A percentile compares a stretch with the other conserved stretches of the same genome.
These are phyloP conservation scores for Anabacerthia variegaticeps DNA, from an alignment of 2,797 vertebrate genomes.

Conservation along the genomic window DNA sequence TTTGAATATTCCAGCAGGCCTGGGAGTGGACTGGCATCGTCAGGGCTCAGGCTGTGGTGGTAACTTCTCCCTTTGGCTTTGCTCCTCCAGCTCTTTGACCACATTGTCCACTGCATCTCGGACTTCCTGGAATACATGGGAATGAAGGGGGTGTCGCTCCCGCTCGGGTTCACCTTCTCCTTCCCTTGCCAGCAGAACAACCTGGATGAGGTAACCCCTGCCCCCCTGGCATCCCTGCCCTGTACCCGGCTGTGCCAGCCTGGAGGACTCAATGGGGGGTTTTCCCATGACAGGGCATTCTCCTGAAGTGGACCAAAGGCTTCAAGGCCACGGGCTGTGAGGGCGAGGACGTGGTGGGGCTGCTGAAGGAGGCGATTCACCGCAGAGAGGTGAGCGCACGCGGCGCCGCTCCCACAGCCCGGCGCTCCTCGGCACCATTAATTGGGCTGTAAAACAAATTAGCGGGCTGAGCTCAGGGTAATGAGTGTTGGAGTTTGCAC, in stretches of 20 bases:
- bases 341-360: conserved; percentile 87
- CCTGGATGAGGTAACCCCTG: conserved; percentile 85
- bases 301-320: conserved; percentile 96
- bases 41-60: not conserved
- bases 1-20: not conserved
- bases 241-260: not conserved
- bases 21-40: accelerated
- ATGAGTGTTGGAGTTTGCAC: not conserved
- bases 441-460: conserved; percentile 30
- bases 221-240: accelerated
- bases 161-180: conserved; percentile 96
- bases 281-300: conserved; percentile 81
- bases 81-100: conserved; percentile 87
- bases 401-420: not conserved
- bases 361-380: conserved; percentile 91
- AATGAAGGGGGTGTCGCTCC: conserved; percentile 89
- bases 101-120: conserved; percentile 91
- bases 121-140: conserved; percentile 96
- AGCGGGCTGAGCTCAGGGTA: conserved; percentile 8
- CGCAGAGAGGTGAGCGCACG: conserved; percentile 80
- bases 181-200: conserved; percentile 93
- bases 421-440: not conserved
- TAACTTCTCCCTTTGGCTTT: not conserved
- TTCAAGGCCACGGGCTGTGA: conserved; percentile 92
- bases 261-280: accelerated